Conservation (phyloP, 2,113 vertebrate genomes). For the Asarcornis scutulata region DNA sequence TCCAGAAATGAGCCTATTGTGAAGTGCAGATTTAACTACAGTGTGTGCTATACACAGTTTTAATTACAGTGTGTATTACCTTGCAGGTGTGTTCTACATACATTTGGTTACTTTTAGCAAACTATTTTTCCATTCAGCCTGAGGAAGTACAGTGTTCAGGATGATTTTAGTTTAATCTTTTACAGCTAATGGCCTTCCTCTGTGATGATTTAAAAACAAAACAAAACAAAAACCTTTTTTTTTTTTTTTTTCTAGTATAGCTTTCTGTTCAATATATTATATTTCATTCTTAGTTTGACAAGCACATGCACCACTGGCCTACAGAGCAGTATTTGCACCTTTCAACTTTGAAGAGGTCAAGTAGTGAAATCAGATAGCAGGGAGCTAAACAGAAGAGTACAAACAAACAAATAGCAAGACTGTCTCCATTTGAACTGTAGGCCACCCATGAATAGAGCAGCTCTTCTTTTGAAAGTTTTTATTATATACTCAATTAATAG, state of each 20-base stretch:
- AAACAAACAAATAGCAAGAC: not conserved
- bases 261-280: not conserved
- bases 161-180: not conserved
- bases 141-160: not conserved
- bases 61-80: not conserved
- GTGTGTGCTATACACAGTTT: not conserved
- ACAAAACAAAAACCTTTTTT: too few species aligned
- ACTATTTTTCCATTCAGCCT: not conserved
- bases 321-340: not conserved
- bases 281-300: not conserved
- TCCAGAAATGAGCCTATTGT: not conserved
- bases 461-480: not conserved
- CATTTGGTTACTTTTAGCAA: not conserved
- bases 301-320: not conserved
- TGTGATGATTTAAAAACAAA: not conserved
- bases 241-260: not conserved
- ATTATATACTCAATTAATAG: not conserved
- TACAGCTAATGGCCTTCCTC: not conserved
- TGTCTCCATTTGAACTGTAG: rapidly evolving
- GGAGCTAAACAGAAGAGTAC: not conserved
- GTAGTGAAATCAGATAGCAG: not conserved
- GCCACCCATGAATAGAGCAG: not conserved
- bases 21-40: not conserved
- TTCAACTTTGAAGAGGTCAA: not conserved
- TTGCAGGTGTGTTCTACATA: not conserved